Conservation (phyloP, 2,113 vertebrate species). For the Columbina picui region DNA sequence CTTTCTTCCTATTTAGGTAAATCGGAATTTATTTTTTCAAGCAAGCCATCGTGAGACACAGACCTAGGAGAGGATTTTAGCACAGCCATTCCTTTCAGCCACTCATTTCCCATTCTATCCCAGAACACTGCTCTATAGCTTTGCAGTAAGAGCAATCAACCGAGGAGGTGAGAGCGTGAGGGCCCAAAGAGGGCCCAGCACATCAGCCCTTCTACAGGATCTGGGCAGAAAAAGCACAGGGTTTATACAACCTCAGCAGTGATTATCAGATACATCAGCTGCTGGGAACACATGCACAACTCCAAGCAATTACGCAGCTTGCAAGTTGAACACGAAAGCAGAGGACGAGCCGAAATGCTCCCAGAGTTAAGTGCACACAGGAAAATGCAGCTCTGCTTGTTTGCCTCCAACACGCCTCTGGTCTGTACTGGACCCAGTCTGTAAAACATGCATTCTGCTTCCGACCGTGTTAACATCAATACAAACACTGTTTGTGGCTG, state of each 20-base stretch:
- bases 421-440: not conserved
- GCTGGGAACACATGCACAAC: not conserved
- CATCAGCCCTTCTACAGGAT: not conserved
- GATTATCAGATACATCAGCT: not conserved
- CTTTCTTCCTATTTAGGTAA: not conserved
- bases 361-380: not conserved
- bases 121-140: not conserved
- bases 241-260: not conserved
- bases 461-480: not conserved
- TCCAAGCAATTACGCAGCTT: not conserved
- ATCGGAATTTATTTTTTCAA: slow-evolving; percentile 29
- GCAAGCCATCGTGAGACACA: not conserved
- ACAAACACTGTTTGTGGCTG: not conserved
- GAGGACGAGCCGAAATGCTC: not conserved
- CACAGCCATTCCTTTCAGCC: not conserved
- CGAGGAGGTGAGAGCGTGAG: not conserved
- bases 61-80: not conserved
- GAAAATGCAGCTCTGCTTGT: not conserved
- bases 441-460: not conserved
- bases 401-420: not conserved
- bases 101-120: not conserved
- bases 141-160: not conserved
- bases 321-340: not conserved
- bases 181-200: not conserved
- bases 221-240: not conserved